phyloP scores from a whole-genome alignment of 2,113 vertebrate genomes.

The Prinia subflava region DNA sequence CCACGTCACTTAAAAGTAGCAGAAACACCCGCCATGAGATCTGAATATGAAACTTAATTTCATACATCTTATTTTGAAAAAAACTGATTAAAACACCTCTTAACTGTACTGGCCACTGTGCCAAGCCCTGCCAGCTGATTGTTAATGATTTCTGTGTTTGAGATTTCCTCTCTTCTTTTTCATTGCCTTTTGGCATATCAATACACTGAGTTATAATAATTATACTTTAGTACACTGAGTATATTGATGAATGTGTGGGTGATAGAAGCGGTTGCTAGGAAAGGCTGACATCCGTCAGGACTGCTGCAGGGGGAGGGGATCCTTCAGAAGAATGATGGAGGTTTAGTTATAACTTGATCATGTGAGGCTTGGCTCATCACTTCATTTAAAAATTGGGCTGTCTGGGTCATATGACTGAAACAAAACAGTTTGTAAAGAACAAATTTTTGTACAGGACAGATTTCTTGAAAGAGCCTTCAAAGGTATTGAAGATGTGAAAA shows the following conservation, averaged over 20 bases:
- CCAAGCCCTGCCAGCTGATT: not conserved
- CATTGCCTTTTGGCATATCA: not conserved
- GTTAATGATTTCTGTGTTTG: not conserved
- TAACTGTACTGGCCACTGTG: not conserved
- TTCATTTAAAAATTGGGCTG: not conserved
- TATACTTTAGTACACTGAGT: not conserved
- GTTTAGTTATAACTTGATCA: not conserved
- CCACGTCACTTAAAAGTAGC: not conserved
- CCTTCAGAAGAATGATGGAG: not conserved
- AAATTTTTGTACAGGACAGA: not conserved
- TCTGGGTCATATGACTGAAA: not conserved
- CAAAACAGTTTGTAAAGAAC: not conserved
- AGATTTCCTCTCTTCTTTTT: not conserved
- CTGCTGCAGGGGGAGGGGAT: not conserved
- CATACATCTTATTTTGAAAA: not conserved
- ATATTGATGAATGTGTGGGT: not conserved
- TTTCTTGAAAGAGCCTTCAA: not conserved
- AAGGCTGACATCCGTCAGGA: not conserved
- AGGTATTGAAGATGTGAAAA: not conserved
- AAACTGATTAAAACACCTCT: not conserved
- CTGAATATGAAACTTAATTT: not conserved
- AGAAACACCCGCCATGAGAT: rapidly evolving
- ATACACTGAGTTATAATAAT: not conserved
- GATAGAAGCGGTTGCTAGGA: not conserved
- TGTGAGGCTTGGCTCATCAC: not conserved